Percentiles rank a stretch among this genome's conserved stretches.
These are phyloP conservation scores for Chalcis sispes DNA, from an alignment of 2,888 invertebrate genomes.

Conservation along the genomic window DNA sequence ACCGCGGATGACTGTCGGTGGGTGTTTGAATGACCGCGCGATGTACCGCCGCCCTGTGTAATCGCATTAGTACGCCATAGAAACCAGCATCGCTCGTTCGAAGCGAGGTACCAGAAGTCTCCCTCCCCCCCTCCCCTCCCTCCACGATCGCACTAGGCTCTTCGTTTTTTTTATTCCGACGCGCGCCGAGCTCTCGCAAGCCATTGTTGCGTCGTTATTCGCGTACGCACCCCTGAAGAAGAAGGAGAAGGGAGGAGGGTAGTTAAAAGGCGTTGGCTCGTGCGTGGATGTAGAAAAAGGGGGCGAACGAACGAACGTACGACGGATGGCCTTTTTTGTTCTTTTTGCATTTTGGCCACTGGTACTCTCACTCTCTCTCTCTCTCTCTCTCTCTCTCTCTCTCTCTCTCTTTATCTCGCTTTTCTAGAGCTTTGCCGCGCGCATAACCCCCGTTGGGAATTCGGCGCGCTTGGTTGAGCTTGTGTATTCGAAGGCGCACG, in stretches of 20 bases:
- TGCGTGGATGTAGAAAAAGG: no score
- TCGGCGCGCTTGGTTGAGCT: no score
- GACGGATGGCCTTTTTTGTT: no score
- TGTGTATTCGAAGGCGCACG: no score
- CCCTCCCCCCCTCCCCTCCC: conserved; percentile 22
- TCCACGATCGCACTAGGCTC: background rate
- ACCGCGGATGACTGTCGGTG: conserved; percentile 73
- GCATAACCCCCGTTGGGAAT: no score
- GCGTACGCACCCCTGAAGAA: conserved; percentile 63
- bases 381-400: no score
- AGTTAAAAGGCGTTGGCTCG: conserved; percentile 24
- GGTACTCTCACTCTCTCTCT: no score
- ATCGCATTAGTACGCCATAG: conserved; percentile 68
- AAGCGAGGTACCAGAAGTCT: background rate
- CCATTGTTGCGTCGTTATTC: conserved; percentile 76
- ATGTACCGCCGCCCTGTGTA: conserved; percentile 64
- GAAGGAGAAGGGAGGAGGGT: no score
- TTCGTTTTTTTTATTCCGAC: background rate
- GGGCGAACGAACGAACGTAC: no score
- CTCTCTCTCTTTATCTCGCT: no score
- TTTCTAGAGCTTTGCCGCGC: no score
- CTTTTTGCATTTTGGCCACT: no score
- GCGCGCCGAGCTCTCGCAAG: conserved; percentile 53
- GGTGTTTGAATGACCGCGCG: conserved; percentile 62
- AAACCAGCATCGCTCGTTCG: conserved; percentile 44